Evolutionary conservation across 53 echinoderm and acorn worm species (phyloP), one percentile per base, ranked within the genome.

Genomic region (Crossaster papposus): DNA sequence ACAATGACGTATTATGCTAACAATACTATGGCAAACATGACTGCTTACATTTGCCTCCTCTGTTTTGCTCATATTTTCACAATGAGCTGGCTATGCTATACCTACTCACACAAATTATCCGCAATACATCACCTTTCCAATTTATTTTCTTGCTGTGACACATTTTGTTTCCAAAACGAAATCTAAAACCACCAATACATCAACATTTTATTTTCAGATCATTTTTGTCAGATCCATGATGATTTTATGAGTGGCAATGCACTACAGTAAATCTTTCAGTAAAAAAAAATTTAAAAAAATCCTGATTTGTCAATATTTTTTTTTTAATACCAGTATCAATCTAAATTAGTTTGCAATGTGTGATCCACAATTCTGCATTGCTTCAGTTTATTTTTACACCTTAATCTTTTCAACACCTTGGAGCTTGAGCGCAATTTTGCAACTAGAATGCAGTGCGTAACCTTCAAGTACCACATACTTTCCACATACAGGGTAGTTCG

Each of bases 41-140:
- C 26, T 33, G 24, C 37, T 83, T 83, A 34, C 4, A 68, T 3
- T 83, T 68, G n/a, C 14, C 36, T 30, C 38, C 24, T n/a, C n/a
- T 8, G 30, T 35, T 83, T 81, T 24, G 13, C 29, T 62, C 31
- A 5, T 63, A 28, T 35, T 37, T 31, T 38, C 83, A 38, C 65
- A 85, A 85, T 85, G 85, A 85, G 85, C 72, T 85, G 85, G 85
- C 85, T 85, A 73, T 72, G 72, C 10, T 54, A 58, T 32, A 30
- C 37, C 35, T 32, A 30, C 23, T 30, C 4, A 17, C 80, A 80
- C 55, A 33, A 12, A 34, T 36, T 33, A 54, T 58, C 51, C 6
- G 34, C 11, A 72, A 36, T 74, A 31, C 4, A 34, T 34, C 14
- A 58, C 12, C 12, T 17, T 74, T 74, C 13, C 31, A 74, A 4